Evolutionary conservation across 2,888 invertebrate species (phyloP), one percentile per base, ranked within the genome.

Genomic region (Malthinus flaveolus): DNA sequence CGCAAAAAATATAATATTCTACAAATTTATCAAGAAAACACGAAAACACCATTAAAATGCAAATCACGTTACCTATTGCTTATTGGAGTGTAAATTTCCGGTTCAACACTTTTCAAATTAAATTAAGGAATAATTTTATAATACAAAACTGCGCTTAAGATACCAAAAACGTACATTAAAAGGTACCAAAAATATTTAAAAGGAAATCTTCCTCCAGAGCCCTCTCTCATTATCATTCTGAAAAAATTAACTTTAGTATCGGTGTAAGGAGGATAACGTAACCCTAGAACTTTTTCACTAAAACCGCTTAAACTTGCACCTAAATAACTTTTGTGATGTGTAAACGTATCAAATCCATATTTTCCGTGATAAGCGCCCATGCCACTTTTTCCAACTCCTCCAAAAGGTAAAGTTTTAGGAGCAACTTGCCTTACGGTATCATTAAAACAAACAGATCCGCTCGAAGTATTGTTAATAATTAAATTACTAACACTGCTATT

Each of bases 341-440:
- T 89, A 79, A 99, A 99, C 0, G 95, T 93, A 66, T 97, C 93
- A 72, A 93, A 98, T 0, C 91, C 88, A 66, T 84, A 83, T 78
- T 90, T 89, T 57, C 98, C 98, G 79, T 97, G 97, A 80, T 97
- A 98, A 0, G 85, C 80, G 37, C 97, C 97, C 81, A 96, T 93
- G 46, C 98, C 99, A 74, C 96, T 96, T 69, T 81, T 76, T 3
- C 99, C 99, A 51, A 99, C 93, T 7, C 99, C 99, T 49, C 99
- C 98, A 78, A 99, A 99, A 1, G 98, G 98, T 61, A 99, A 79
- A 1, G 89, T 86, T 52, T 93, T 91, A 79, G 95, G 95, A 83
- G 85, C 83, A 76, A 84, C 82, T 73, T 97, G 95, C 85, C 94
- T 85, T 58, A 97, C 75, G 32, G 88, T 87, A 78, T 97, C 96